Conservation (phyloP, 2,797 vertebrate genomes). For the Chelon labrosus region DNA sequence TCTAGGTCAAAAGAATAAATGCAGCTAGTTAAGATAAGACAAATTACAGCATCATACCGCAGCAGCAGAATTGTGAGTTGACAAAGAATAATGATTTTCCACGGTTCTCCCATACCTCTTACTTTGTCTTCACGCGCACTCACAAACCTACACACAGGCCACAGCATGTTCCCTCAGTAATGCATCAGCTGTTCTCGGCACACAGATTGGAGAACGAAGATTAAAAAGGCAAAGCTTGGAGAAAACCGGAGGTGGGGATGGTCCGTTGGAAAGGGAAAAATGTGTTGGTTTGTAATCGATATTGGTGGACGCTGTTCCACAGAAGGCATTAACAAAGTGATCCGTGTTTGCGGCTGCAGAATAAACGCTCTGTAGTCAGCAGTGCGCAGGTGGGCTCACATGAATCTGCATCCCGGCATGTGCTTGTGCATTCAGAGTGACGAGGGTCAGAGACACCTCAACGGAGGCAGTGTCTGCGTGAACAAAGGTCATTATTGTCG, state of each 20-base stretch:
- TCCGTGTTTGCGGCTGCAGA: conserved; percentile 42
- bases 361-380: conserved; percentile 47
- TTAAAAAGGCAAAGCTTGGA: conserved; percentile 49
- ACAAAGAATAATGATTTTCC: conserved; percentile 55
- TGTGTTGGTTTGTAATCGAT: conserved; percentile 28
- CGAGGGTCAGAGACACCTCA: conserved; percentile 55
- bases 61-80: conserved; percentile 51
- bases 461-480: conserved; percentile 42
- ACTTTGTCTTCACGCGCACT: conserved; percentile 35
- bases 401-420: conserved; percentile 50
- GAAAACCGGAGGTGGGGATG: conserved; percentile 25
- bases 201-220: conserved; percentile 31
- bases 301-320: background rate
- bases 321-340: conserved; percentile 19
- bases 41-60: conserved; percentile 59
- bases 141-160: conserved; percentile 38
- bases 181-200: conserved; percentile 57
- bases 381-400: conserved; percentile 51
- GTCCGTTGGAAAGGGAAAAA: conserved; percentile 20
- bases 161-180: conserved; percentile 39
- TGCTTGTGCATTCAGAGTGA: conserved; percentile 58
- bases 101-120: conserved; percentile 39
- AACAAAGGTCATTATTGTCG: conserved; percentile 64
- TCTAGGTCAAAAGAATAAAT: conserved; percentile 71
- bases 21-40: conserved; percentile 60